phyloP scores from a whole-genome alignment of 37 sponge, comb jelly and placozoan genomes.

The Chondrosia reniformis region DNA sequence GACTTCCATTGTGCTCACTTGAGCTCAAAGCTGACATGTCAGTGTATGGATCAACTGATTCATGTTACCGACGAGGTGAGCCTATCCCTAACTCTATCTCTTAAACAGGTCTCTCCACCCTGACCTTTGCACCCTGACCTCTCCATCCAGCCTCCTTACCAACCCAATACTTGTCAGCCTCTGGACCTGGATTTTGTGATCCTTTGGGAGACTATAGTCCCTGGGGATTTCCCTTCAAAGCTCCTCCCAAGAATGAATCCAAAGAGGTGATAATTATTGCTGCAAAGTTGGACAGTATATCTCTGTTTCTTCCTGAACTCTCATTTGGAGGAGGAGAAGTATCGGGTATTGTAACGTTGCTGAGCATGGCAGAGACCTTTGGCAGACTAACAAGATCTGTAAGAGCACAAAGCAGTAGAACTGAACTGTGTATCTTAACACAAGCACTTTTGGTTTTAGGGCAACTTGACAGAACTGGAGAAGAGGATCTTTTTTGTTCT shows the following conservation, averaged over 20 bases:
- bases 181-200: constrained; percentile 38
- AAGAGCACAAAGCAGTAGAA: neutral
- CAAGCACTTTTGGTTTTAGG: constrained; percentile 1
- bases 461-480: neutral
- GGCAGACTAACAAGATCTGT: constrained; percentile 57
- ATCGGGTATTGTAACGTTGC: constrained; percentile 51
- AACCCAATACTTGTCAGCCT: neutral
- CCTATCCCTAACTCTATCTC: no score
- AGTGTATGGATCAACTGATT: constrained; percentile 27
- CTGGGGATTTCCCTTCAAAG: constrained; percentile 63
- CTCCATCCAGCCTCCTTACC: neutral
- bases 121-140: no score
- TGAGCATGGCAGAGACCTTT: constrained; percentile 60
- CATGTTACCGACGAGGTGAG: constrained; percentile 66
- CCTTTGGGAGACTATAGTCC: constrained; percentile 57
- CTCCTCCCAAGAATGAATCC: neutral
- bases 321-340: constrained; percentile 35
- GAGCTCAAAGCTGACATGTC: constrained; percentile 60
- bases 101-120: no score
- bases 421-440: neutral
- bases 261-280: constrained; percentile 48
- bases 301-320: neutral
- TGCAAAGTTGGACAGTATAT: constrained; percentile 27
- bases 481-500: constrained; percentile 56
- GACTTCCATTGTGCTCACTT: constrained; percentile 62